Evolutionary conservation across 1,140 invertebrate genomes (phyloP).

Genomic region (Pseudoatta argentina): DNA sequence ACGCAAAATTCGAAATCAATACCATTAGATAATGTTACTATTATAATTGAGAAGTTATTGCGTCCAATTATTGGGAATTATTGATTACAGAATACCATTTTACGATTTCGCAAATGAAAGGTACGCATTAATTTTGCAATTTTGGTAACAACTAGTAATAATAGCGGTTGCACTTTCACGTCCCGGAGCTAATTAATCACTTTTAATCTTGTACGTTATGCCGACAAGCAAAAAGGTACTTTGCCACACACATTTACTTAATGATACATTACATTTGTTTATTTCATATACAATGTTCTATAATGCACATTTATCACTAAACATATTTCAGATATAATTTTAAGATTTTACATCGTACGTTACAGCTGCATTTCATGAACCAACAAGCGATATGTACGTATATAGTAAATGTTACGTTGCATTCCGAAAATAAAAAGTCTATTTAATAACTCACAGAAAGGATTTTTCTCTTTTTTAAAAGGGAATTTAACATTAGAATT

Average conservation of each 20-base stretch:
- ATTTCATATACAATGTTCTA: background rate
- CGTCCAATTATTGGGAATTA: conserved; percentile 34
- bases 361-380: background rate
- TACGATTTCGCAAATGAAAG: conserved; percentile 40
- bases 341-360: background rate
- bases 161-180: conserved; percentile 31
- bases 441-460: conserved; percentile 19
- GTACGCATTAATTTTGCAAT: conserved; percentile 36
- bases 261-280: conserved; percentile 17
- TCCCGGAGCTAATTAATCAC: conserved; percentile 12
- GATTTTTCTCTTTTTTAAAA: background rate
- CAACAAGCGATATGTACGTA: background rate
- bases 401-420: background rate
- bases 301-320: conserved; percentile 23
- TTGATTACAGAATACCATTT: conserved; percentile 15
- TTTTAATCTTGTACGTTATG: conserved; percentile 1
- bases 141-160: conserved; percentile 31
- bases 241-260: conserved; percentile 10
- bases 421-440: background rate
- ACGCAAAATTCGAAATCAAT: conserved; percentile 2
- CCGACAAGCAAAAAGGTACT: conserved; percentile 7
- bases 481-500: background rate
- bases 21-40: conserved; percentile 1
- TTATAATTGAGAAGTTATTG: conserved; percentile 8
- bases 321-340: conserved; percentile 10